Evolutionary conservation across 2,113 vertebrate genomes (phyloP).

Genomic region (Progne subis): DNA sequence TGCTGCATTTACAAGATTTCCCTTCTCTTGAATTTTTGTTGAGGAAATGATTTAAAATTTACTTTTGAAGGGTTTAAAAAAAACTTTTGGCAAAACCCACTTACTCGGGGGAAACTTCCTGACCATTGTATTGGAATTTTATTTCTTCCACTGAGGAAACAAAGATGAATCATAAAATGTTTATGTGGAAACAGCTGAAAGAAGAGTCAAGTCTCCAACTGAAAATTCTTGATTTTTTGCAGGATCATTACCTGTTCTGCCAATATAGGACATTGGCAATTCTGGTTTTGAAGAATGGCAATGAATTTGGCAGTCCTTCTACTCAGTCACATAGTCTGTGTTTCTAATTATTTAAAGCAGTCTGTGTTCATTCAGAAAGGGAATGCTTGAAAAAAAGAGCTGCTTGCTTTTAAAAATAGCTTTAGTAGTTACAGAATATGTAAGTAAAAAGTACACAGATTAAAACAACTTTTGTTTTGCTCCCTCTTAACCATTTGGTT

Average conservation of each 20-base stretch:
- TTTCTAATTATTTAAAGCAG: background rate
- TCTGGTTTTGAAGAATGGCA: background rate
- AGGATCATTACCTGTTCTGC: background rate
- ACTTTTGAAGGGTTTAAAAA: background rate
- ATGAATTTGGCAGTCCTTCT: background rate
- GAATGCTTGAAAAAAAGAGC: background rate
- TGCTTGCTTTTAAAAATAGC: background rate
- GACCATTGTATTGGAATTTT: background rate
- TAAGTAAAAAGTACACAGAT: background rate
- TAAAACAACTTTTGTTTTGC: background rate
- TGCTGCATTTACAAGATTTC: background rate
- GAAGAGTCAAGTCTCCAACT: background rate
- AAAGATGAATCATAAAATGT: background rate
- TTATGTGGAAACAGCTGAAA: background rate
- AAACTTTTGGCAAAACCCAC: background rate
- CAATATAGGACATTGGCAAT: background rate
- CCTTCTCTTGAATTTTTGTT: background rate
- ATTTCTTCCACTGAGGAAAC: background rate
- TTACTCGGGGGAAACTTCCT: background rate
- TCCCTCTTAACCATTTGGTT: background rate
- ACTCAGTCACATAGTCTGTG: background rate
- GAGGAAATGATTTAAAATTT: background rate
- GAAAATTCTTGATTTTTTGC: background rate
- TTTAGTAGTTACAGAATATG: background rate
- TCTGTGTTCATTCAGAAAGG: background rate